A percentile compares a stretch with the other conserved stretches of the same genome.
These are phyloP conservation scores for Hypena proboscidalis DNA, from an alignment of 2,888 invertebrate genomes.

Conservation along the genomic window DNA sequence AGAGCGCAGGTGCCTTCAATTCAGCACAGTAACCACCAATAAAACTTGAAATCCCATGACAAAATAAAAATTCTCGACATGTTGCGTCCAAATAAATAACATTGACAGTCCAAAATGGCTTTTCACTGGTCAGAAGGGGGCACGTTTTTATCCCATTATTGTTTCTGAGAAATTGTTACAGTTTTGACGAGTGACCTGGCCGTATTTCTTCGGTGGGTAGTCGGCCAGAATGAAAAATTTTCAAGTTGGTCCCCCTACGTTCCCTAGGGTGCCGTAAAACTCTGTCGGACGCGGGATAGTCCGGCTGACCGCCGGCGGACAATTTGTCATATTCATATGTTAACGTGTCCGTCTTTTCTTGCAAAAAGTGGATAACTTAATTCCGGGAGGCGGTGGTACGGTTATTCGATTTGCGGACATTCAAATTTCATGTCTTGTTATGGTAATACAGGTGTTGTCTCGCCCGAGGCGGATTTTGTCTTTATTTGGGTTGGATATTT, in stretches of 20 bases:
- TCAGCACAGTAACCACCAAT: slow-evolving; percentile 63
- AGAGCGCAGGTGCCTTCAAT: slow-evolving; percentile 51
- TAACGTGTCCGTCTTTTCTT: slow-evolving; percentile 84
- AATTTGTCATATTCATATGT: slow-evolving; percentile 86
- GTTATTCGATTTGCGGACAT: slow-evolving; percentile 83
- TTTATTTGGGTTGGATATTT: slow-evolving; percentile 27
- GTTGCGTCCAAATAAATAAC: slow-evolving; percentile 81
- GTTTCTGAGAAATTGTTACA: slow-evolving; percentile 85
- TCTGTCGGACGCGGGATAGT: slow-evolving; percentile 71
- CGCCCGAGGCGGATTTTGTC: slow-evolving; percentile 59
- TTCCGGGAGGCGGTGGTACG: slow-evolving; percentile 66
- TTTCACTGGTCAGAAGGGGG: slow-evolving; percentile 68
- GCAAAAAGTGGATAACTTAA: slow-evolving; percentile 85
- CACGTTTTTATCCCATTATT: slow-evolving; percentile 80
- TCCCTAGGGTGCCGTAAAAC: slow-evolving; percentile 84
- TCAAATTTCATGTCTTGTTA: slow-evolving; percentile 84
- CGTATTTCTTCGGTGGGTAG: slow-evolving; percentile 78
- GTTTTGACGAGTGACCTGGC: slow-evolving; percentile 84
- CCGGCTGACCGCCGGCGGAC: slow-evolving; percentile 77
- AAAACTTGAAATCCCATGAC: slow-evolving; percentile 81
- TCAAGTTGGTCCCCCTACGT: slow-evolving; percentile 77
- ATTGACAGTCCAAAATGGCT: slow-evolving; percentile 82
- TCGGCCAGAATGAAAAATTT: slow-evolving; percentile 83
- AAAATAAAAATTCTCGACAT: slow-evolving; percentile 81
- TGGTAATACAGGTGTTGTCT: slow-evolving; percentile 83